Conservation (phyloP, 2,797 vertebrate species). For the Enteromius treurensis region DNA sequence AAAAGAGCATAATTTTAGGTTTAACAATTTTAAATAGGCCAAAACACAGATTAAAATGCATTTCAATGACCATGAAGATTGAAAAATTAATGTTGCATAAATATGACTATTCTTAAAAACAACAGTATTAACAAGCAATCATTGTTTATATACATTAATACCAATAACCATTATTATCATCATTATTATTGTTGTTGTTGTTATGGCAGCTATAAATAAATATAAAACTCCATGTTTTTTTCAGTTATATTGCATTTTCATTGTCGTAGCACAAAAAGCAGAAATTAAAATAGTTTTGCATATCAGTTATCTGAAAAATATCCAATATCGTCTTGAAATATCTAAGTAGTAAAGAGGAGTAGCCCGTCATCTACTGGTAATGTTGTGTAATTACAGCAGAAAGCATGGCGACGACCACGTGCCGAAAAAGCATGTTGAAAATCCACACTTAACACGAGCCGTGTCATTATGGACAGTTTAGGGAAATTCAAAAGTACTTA, state of each 20-base stretch:
- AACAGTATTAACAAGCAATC: background rate
- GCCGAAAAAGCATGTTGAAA: background rate
- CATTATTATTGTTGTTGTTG: background rate
- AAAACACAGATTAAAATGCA: too few species aligned
- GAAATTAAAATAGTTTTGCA: background rate
- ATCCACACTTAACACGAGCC: background rate
- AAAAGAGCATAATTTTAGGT: background rate
- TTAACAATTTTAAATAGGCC: background rate
- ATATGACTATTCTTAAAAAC: background rate
- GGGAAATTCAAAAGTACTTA: constrained; percentile 64
- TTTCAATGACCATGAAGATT: background rate
- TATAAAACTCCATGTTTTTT: background rate
- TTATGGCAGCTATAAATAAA: background rate
- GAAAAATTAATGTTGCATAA: background rate
- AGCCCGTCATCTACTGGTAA: constrained; percentile 65
- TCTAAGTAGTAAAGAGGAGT: constrained; percentile 18
- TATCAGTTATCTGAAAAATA: background rate
- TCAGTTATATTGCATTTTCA: too few species aligned
- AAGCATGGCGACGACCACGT: background rate
- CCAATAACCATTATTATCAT: too few species aligned
- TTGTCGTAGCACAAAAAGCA: background rate
- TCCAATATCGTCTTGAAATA: too few species aligned
- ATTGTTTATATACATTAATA: too few species aligned
- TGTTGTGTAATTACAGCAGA: constrained; percentile 59
- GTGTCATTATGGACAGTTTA: background rate